Base-by-base conservation (phyloP, 2,888 invertebrate genomes). In the Xestobium rufovillosum region DNA sequence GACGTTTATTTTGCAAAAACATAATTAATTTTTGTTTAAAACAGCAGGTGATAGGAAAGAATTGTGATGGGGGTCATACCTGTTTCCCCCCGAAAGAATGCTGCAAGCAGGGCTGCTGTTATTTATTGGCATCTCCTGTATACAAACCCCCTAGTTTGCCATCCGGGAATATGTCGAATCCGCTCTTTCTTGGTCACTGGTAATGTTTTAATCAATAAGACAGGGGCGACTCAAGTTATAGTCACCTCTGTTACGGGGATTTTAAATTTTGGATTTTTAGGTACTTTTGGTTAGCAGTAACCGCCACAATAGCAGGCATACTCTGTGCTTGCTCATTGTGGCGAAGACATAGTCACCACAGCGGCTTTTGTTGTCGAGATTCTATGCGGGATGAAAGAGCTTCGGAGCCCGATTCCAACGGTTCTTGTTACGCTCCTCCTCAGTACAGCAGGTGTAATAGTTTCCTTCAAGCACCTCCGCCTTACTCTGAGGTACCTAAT, bases 401-500 rank as follows among this genome's bases (percentile, higher is more conserved):
- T 45, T 84, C 84, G 1, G 84, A 86, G 52, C 79, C 79, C 14
- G 83, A 84, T 60, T 86, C 64, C 6, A 79, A 84, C 3, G 83
- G 83, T 25, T 85, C 85, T 1, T 82, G 83, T 54, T 87, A 83
- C 63, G 81, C 82, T 0, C 87, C 87, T 4, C 87, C 87, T 0
- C 82, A 84, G 52, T 88, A 87, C 62, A 84, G 84, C 59, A 78
- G 86, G 57, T 87, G 87, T 57, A 81, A 81, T 41, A 86, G 86
- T 39, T 83, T 87, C 60, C 83, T 84, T 55, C 84, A 83, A 59
- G 78, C 81, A 2, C 87, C 87, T 12, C 86, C 86, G 15, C 87
- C 87, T 1, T 88, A 88, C 65, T 81, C 83, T 42, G 87, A 87
- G 77, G 87, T 86, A 63, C 53, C 41, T 42, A 19, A 31, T 31